Base-by-base conservation (phyloP, 2,797 vertebrate species). In the Bufotes viridis region DNA sequence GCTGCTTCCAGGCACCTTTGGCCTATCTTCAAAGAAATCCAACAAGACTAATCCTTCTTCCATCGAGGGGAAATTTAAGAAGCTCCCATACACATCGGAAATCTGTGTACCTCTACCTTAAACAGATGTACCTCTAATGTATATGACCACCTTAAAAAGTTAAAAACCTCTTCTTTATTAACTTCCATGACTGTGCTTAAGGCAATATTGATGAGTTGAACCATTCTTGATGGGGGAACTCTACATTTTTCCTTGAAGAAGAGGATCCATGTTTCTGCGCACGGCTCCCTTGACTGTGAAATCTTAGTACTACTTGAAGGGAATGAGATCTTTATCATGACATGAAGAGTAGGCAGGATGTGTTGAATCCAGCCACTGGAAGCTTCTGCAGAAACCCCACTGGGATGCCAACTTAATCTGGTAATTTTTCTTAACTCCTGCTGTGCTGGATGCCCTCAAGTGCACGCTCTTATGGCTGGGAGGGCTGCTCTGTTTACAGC, bases 301-400 rank as follows among this genome's bases (percentile, higher is more conserved):
- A 82, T 61, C 80, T 78, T 79, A 60, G 58, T 10, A 18, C 57
- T 69, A 69, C 69, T 85, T 85, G 83, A 85, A 26, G 80, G 81
- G 82, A 84, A 72, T 79, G 55, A 72, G 88, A 83, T 87, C 84
- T 86, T 42, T 89, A 89, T 89, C 88, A 72, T 79, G 82, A 87
- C 61, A 87, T 82, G 69, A 60, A 78, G 76, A 80, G 85, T 74
- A 72, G 74, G 74, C 85, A 87, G 80, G 85, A 83, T 89, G 85
- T 87, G 88, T 86, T 83, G 85, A 24, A 76, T 86, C 82, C 81
- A 86, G 84, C 70, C 63, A 82, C 29, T 89, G 79, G 70, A 87
- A 83, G 80, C 65, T 63, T 81, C 65, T 83, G 78, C 63, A 84
- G 84, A 72, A 89, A 22, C 88, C 88, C 80, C 81, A 49, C 69